Base-by-base conservation (phyloP, 1,140 invertebrate genomes). In the Lucilia sericata region DNA sequence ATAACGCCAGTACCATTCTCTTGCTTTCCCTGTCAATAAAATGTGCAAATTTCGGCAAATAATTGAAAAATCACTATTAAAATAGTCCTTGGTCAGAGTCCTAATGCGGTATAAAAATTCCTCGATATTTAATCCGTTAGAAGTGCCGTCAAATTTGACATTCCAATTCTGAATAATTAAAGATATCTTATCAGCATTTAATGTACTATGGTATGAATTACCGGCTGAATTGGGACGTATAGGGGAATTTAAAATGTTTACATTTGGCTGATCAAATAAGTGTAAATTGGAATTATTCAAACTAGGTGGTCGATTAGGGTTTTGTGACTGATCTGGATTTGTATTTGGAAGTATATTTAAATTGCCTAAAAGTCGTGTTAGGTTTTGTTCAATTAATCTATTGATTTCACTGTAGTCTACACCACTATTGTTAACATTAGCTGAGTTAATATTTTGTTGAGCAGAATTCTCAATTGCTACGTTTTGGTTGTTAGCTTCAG, bases 71-170 rank as follows among this genome's bases (percentile, higher is more conserved):
- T 82, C n/a, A 82, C 30, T 25, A 10, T 60, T 51, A 82, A 82
- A 25, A 12, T 51, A 55, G 4, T 51, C 25, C 12, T 17, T 60
- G n/a, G 25, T 60, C 19, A 82, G 60, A 10, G 12, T 51, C 60
- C n/a, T 51, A 13, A 82, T 34, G 12, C 80, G 19, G 30, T 82
- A 82, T 60, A 82, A 14, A 82, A 82, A 82, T 25, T 82, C 80
- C 8, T 82, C 80, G 10, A 82, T 47, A 21, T n/a, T 21, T 60
- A 82, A 13, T 17, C 80, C 80, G 60, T 60, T 82, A 17, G 17
- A 21, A 10, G 80, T 49, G 5, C 80, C 80, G 60, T 82, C 80
- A 82, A 55, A 82, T 60, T 60, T 25, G 5, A 82, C 7, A 8
- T 82, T 55, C 80, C 49, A 55, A 30, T 34, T 60, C 49, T 34